Conservation (phyloP, 1,140 invertebrate species). For the Macrobrachium rosenbergii region DNA sequence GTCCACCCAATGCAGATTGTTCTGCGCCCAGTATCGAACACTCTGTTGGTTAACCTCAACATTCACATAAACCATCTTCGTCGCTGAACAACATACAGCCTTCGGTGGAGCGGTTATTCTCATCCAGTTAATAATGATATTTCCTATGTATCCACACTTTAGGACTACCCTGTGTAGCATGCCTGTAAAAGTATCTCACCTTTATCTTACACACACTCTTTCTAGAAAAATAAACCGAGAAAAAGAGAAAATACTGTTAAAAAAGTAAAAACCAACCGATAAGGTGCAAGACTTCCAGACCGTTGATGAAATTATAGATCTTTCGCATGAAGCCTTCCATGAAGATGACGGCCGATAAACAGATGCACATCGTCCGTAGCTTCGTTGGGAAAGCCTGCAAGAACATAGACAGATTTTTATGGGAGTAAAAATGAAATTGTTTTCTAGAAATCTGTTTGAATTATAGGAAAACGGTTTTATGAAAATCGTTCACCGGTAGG, state of each 20-base stretch:
- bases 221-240: not conserved
- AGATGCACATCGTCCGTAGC: constrained; percentile 95
- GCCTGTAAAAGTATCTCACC: too few relatives aligned
- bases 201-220: not conserved
- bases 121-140: too few relatives aligned
- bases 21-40: too few relatives aligned
- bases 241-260: not conserved
- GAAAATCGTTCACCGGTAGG: too few relatives aligned
- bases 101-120: too few relatives aligned
- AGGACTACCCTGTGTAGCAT: too few relatives aligned
- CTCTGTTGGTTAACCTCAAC: too few relatives aligned
- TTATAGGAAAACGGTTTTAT: not conserved
- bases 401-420: not conserved
- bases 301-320: constrained; percentile 99
- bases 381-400: constrained; percentile 94
- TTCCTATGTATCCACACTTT: too few relatives aligned
- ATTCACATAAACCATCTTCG: too few relatives aligned
- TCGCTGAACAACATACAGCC: too few relatives aligned
- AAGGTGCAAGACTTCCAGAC: constrained; percentile 97
- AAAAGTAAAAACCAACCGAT: constrained; percentile 80
- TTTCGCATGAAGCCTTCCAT: constrained; percentile 99
- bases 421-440: not conserved
- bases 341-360: constrained; percentile 98
- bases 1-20: too few relatives aligned
- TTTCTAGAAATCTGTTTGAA: not conserved